Evolutionary conservation across 1,140 invertebrate species (phyloP), one percentile per base, ranked within the genome.

Genomic region (Dendroctonus ponderosae): DNA sequence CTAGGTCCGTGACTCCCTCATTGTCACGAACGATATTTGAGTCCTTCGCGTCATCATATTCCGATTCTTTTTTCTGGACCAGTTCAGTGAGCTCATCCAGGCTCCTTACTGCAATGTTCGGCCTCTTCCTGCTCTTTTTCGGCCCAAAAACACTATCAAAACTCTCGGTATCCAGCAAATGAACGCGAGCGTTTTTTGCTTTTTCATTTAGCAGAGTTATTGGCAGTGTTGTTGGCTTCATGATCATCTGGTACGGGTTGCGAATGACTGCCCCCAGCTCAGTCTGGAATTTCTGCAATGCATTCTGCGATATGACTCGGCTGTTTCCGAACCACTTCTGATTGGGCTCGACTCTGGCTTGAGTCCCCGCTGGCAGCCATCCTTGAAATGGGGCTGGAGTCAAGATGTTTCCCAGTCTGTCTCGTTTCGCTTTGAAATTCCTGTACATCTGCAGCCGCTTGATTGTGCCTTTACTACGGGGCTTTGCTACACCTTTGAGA

Each of bases 261-360:
- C 91, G 94, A 49, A 96, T 85, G 38, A 91, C 96, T 74, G 93
- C 92, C 41, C 93, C 94, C 74, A 99, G 86, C 81, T 98, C 95
- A 57, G 92, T 91, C 82, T 99, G 96, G 78, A 99, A 99, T 74
- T 93, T 96, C 82, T 99, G 97, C 38, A 99, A 80, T 5, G 94
- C 91, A 76, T 87, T 89, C 81, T 99, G 97, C 0, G 93, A 91
- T 71, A 99, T 94, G 0, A 94, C 91, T 67, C 91, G 83, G 0
- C 91, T 90, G 75, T 96, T 95, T 69, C 95, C 96, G 82, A 99
- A 99, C 98, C 98, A 99, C 79, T 93, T 96, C 75, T 95, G 92
- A 70, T 94, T 97, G 6, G 98, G 98, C 80, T 98, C 97, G 6
- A 99, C 90, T 53, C 97, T 84, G 42, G 97, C 94, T 74, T 91